Evolutionary conservation across 2,113 vertebrate genomes (phyloP).

Genomic region (Ploceus nigricollis): DNA sequence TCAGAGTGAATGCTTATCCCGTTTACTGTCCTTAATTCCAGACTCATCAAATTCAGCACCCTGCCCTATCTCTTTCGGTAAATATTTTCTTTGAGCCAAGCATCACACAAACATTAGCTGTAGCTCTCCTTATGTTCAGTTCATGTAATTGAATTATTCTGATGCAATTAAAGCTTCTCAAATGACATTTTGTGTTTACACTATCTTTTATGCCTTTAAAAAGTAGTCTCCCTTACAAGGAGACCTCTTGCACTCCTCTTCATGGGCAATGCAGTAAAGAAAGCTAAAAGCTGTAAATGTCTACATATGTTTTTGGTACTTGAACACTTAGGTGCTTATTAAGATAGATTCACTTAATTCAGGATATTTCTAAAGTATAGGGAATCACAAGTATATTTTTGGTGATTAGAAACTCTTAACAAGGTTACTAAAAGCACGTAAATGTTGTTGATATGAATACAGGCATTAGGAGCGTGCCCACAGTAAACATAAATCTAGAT

Average conservation of each 20-base stretch:
- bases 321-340: not conserved
- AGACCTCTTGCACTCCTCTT: not conserved
- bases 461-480: not conserved
- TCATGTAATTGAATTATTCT: constrained; percentile 44
- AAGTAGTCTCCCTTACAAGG: not conserved
- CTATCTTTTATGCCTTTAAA: constrained; percentile 19
- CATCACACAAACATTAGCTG: constrained; percentile 28
- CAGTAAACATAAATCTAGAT: not conserved
- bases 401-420: not conserved
- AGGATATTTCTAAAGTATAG: not conserved
- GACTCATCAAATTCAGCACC: constrained; percentile 20
- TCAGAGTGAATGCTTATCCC: constrained; percentile 39
- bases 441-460: not conserved
- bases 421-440: not conserved
- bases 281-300: not conserved
- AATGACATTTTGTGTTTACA: constrained; percentile 26
- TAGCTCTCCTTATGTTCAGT: not conserved
- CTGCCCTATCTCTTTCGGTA: constrained; percentile 36
- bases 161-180: constrained; percentile 34
- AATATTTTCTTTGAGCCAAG: constrained; percentile 53
- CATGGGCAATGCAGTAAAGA: not conserved
- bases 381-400: not conserved
- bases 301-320: not conserved
- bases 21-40: constrained; percentile 40
- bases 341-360: not conserved